Evolutionary conservation across 2,888 invertebrate species (phyloP), one percentile per base, ranked within the genome.

Genomic region (Thymelicus lineola): DNA sequence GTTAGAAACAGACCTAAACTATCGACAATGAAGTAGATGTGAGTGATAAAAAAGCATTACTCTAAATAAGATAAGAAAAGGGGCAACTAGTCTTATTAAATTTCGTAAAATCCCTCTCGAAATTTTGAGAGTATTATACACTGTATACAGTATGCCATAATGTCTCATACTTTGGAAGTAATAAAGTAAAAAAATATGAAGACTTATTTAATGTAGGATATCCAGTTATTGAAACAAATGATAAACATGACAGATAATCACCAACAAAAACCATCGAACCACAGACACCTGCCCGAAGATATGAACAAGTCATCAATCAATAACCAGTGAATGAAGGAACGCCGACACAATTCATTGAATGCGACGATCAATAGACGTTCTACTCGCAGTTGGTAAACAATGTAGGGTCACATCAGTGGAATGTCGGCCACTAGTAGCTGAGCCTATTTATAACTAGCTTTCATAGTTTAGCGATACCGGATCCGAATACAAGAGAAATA

Each of bases 241-340:
- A 73, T 73, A 48, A 6, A 35, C 17, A 57, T 35, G 35, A 67
- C 45, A 67, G 61, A 59, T 59, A 59, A 48, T 50, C 48, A 50
- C 45, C 28, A 28, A 61, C 45, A 67, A 61, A 67, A 50, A 17
- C 63, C 38, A 12, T 20, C 4, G 20, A 55, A 42, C 38, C 53
- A 42, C 35, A 20, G 60, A 60, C 67, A 68, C 67, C 68, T 68
- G 68, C 46, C 57, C 35, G 46, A 57, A 62, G 68, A 71, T 69
- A 67, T 66, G 63, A 66, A 71, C 70, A 71, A 67, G 63, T 66
- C 61, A 72, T 73, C 76, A 81, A 86, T 86, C 85, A 80, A 84
- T 84, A 85, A 78, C 75, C 71, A 76, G 71, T 79, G 83, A 82
- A 85, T 82, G 78, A 77, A 74, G 75, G 74, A 75, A 77, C 76